Evolutionary conservation across 1,140 invertebrate genomes (phyloP).

Genomic region (Sminthurinus signatus): DNA sequence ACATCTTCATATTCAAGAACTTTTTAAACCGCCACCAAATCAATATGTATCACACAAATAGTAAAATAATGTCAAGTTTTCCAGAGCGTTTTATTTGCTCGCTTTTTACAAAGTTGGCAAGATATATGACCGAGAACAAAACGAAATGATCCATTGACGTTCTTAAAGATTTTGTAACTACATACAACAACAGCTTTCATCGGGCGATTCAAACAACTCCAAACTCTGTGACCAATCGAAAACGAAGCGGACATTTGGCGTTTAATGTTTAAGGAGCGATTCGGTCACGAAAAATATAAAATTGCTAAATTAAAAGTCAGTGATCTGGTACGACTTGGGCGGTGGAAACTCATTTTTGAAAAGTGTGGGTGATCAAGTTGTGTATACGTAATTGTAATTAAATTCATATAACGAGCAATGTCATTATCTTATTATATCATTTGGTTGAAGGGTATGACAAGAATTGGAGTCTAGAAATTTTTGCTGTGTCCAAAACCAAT

Average conservation of each 20-base stretch:
- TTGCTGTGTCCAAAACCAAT: not conserved
- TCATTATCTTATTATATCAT: not conserved
- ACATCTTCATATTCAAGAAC: not conserved
- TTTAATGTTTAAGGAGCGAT: not conserved
- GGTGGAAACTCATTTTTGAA: not conserved
- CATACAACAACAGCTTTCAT: constrained; percentile 26
- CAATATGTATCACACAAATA: constrained; percentile 4
- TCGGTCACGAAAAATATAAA: not conserved
- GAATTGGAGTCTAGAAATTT: constrained; percentile 11
- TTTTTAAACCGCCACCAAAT: constrained; percentile 12
- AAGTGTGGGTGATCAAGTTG: not conserved
- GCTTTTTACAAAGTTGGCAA: constrained; percentile 3
- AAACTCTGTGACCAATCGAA: constrained; percentile 8
- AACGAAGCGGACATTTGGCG: constrained; percentile 7
- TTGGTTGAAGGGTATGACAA: constrained; percentile 1
- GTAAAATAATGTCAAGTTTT: constrained; percentile 1
- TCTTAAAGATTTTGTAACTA: constrained; percentile 6
- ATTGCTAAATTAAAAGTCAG: constrained; percentile 8
- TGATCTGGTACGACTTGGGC: not conserved
- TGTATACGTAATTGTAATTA: too few species aligned
- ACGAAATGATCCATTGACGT: constrained; percentile 9
- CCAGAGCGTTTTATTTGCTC: constrained; percentile 16
- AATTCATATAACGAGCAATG: not conserved
- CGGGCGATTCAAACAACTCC: constrained; percentile 15
- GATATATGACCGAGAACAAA: constrained; percentile 17